These are phyloP conservation scores for Pygathrix nemaeus DNA, from an alignment of 2,113 vertebrate species.

Conservation along the genomic window DNA sequence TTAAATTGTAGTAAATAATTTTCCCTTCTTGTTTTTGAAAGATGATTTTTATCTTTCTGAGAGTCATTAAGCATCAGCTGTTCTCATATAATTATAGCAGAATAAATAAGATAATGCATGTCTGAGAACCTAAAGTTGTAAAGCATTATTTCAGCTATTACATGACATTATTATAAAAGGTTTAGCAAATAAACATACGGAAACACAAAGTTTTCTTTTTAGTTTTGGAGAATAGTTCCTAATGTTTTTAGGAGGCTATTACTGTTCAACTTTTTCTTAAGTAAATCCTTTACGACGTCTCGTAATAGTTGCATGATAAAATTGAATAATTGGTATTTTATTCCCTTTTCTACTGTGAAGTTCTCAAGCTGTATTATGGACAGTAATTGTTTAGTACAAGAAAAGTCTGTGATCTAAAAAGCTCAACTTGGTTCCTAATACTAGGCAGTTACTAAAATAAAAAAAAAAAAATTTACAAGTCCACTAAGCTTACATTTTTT, in stretches of 20 bases:
- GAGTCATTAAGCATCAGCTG: not conserved
- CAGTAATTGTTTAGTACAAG: not conserved
- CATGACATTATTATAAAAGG: not conserved
- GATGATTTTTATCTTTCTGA: slow-evolving; percentile 15
- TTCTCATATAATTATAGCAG: slow-evolving; percentile 15
- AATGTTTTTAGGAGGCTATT: not conserved
- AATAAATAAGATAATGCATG: not conserved
- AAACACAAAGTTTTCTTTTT: slow-evolving; percentile 13
- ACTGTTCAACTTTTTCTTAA: not conserved
- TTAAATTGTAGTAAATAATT: slow-evolving; percentile 25
- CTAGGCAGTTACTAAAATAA: not conserved
- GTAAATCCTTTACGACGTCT: not conserved
- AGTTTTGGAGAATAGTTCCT: not conserved
- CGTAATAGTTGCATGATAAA: not conserved
- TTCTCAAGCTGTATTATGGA: not conserved
- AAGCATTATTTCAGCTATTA: not conserved
- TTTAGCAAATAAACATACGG: not conserved
- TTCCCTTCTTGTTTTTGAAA: not conserved
- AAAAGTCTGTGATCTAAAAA: not conserved
- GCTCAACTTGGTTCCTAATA: not conserved
- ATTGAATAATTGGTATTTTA: slow-evolving; percentile 10
- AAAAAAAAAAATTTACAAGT: not conserved
- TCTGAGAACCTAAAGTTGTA: slow-evolving; percentile 4
- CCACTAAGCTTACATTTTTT: not conserved
- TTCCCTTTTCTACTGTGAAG: not conserved